A percentile compares a stretch with the other conserved stretches of the same genome.
These are phyloP conservation scores for Coendou prehensilis DNA, from an alignment of 2,797 vertebrate species.

Conservation along the genomic window DNA sequence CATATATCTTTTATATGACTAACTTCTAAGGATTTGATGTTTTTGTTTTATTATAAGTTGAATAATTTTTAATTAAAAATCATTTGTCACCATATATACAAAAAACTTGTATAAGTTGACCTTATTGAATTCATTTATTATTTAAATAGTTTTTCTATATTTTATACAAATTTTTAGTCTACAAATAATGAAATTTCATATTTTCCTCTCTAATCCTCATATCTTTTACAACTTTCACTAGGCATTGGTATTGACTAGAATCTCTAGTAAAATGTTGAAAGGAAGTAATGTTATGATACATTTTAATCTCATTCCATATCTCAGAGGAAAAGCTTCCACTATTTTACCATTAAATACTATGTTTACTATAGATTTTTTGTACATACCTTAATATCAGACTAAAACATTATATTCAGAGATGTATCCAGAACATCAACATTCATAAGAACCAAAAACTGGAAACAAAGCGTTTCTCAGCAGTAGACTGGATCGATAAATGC, in stretches of 20 bases:
- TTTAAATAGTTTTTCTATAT: not conserved
- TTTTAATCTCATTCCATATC: not conserved
- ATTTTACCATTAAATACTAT: conserved; percentile 29
- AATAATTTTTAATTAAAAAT: conserved; percentile 36
- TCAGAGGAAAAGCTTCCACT: not conserved
- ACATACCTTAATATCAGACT: not conserved
- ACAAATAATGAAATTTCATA: not conserved
- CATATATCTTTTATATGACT: not conserved
- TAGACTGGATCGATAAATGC: not conserved
- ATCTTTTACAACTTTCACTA: not conserved
- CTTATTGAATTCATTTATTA: conserved; percentile 49
- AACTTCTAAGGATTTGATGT: conserved; percentile 1
- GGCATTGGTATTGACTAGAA: not conserved
- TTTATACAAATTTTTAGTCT: not conserved
- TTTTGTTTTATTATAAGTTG: not conserved
- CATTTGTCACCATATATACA: not conserved
- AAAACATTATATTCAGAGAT: not conserved
- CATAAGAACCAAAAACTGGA: not conserved
- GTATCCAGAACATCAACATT: not conserved
- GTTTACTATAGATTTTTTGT: not conserved
- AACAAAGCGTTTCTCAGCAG: not conserved
- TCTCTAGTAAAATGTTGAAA: conserved; percentile 37
- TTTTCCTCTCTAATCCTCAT: not conserved
- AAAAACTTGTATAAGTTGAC: not conserved
- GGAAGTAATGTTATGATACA: not conserved